Conservation (phyloP, 2,888 invertebrate genomes). For the Drosophila picticornis region DNA sequence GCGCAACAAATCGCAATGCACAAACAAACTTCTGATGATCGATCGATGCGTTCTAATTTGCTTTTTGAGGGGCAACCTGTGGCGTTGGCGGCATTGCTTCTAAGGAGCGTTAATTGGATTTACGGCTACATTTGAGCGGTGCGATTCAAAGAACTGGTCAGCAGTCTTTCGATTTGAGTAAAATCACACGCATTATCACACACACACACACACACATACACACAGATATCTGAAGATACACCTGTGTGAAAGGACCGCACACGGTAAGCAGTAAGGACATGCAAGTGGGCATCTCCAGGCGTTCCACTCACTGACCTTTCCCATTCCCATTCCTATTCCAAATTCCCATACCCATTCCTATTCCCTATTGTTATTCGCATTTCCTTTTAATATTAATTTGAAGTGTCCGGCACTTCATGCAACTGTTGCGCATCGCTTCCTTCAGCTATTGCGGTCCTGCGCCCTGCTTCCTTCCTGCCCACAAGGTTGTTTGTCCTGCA, state of each 20-base stretch:
- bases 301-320: constrained; percentile 67
- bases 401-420: constrained; percentile 76
- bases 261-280: constrained; percentile 42
- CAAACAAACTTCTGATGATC: constrained; percentile 57
- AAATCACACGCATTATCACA: constrained; percentile 64
- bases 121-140: constrained; percentile 61
- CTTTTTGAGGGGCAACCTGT: constrained; percentile 39
- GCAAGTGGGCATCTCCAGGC: constrained; percentile 38
- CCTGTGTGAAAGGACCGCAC: constrained; percentile 78
- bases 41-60: constrained; percentile 38
- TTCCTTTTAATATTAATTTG: constrained; percentile 71
- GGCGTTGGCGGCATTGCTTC: constrained; percentile 40
- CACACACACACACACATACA: constrained; percentile 2
- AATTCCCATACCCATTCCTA: constrained; percentile 22
- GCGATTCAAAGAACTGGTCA: constrained; percentile 55
- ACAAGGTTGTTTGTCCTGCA: constrained; percentile 35
- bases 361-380: constrained; percentile 67
- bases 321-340: constrained; percentile 24
- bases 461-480: constrained; percentile 34
- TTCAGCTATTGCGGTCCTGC: constrained; percentile 34
- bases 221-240: constrained; percentile 29
- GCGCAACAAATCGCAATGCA: constrained; percentile 68
- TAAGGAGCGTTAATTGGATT: constrained; percentile 73
- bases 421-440: constrained; percentile 75
- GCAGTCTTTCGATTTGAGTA: constrained; percentile 41